Evolutionary conservation across 2,113 vertebrate genomes (phyloP), one percentile per base, ranked within the genome.

Genomic region (Chloropsis cyanopogon): DNA sequence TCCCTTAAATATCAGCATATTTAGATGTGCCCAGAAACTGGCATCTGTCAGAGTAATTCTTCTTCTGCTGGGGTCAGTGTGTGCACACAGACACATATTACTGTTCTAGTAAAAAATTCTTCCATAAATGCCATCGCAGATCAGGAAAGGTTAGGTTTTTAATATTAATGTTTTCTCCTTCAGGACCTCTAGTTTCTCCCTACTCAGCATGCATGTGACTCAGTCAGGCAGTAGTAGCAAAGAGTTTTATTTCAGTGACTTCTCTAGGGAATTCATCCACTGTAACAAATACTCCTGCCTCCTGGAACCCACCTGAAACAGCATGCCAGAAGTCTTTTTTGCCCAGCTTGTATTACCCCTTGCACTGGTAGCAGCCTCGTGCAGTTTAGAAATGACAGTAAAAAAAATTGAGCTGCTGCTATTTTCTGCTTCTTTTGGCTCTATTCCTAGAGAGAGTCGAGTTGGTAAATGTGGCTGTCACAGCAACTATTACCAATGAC

Each of bases 391-490:
- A 92, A 15, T 28, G 22, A 72, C 73, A 76, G 29, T 52, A 35
- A 82, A 86, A 88, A 37, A 80, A 63, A 46, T 6, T 1, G 73
- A 60, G 21, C 61, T 50, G 17, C 81, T 92, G 4, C 81, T 85
- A 17, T 77, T 95, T 79, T 65, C 65, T 76, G 42, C 78, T 85
- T 65, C 57, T 90, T 82, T 82, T 95, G 93, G 87, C 84, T 21
- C 20, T 15, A 3, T 76, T 95, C 93, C 91, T 95, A 49, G 65
- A 79, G 81, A 75, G 66, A 86, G 61, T 16, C 19, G 61, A 61
- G 50, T 85, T 91, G 24, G 93, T 81, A 88, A 95, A 78, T 90
- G 80, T 76, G 86, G 33, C 77, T 93, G 91, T 93, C 86, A 88
- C 76, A 66, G 80, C 29, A 83, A 69, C 76, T 94, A 42, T 91